Evolutionary conservation across 2,797 vertebrate genomes (phyloP).

Genomic region (Paguma larvata): DNA sequence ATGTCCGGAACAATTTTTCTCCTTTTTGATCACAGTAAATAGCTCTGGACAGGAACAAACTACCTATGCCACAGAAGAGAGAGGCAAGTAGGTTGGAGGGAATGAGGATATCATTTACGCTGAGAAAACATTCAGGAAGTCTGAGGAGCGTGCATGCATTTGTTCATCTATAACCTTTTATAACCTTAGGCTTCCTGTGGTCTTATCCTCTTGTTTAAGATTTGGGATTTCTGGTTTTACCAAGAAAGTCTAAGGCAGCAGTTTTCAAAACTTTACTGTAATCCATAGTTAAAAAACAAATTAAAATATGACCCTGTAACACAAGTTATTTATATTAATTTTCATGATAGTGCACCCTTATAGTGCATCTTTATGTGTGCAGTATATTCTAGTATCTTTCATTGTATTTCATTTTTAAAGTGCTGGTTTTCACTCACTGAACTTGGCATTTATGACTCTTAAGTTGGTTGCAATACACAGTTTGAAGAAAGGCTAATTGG

Average conservation of each 20-base stretch:
- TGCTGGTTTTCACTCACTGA: slow-evolving; percentile 40
- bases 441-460: slow-evolving; percentile 16
- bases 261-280: slow-evolving; percentile 39
- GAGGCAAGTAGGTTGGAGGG: background rate
- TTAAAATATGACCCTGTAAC: background rate
- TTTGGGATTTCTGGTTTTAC: slow-evolving; percentile 44
- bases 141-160: background rate
- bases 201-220: background rate
- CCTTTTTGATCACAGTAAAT: slow-evolving; percentile 15
- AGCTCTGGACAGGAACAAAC: slow-evolving; percentile 1
- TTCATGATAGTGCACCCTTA: background rate
- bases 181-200: background rate
- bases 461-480: background rate
- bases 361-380: background rate
- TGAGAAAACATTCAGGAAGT: background rate
- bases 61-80: background rate
- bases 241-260: background rate
- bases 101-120: background rate
- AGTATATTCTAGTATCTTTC: background rate
- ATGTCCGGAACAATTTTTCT: background rate
- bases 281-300: background rate
- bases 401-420: slow-evolving; percentile 22
- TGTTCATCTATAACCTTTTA: background rate
- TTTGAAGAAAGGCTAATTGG: slow-evolving; percentile 3
- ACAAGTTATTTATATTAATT: background rate